phyloP scores from a whole-genome alignment of 2,888 invertebrate species.

The Drosophila anceps region DNA sequence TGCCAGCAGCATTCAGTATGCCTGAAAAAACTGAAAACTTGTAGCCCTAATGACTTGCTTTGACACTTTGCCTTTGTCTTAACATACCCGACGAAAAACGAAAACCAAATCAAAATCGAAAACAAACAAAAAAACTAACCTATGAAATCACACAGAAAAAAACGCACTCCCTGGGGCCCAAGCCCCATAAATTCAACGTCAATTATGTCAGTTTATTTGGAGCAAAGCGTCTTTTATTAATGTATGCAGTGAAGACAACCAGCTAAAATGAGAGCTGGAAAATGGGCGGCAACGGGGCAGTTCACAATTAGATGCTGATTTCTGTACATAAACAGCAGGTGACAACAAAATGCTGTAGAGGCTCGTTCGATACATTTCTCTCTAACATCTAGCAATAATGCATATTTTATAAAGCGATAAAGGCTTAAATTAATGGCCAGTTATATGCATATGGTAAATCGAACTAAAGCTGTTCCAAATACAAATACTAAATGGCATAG shows the following conservation, averaged over 20 bases:
- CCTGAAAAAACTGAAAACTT: conserved; percentile 49
- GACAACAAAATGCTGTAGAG: conserved; percentile 61
- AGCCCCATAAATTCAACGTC: conserved; percentile 71
- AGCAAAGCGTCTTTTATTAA: conserved; percentile 79
- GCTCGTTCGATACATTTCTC: conserved; percentile 32
- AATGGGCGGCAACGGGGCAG: conserved; percentile 71
- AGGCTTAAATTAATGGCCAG: conserved; percentile 42
- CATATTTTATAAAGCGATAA: conserved; percentile 62
- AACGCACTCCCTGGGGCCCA: conserved; percentile 27
- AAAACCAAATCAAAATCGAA: conserved; percentile 10
- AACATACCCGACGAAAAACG: conserved; percentile 51
- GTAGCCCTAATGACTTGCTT: conserved; percentile 81
- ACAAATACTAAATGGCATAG: conserved; percentile 28
- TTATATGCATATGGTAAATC: conserved; percentile 39
- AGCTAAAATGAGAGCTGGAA: conserved; percentile 22
- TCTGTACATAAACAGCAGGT: conserved; percentile 77
- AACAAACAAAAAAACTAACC: neutral
- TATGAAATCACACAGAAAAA: neutral
- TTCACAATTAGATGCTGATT: conserved; percentile 77
- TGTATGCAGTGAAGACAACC: conserved; percentile 39
- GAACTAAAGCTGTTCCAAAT: conserved; percentile 1
- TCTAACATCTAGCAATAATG: conserved; percentile 65
- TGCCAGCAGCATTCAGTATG: conserved; percentile 17
- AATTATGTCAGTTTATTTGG: conserved; percentile 83
- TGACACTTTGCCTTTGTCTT: conserved; percentile 80